Evolutionary conservation across 2,797 vertebrate species (phyloP), one percentile per base, ranked within the genome.

Genomic region (Ficedula albicollis): DNA sequence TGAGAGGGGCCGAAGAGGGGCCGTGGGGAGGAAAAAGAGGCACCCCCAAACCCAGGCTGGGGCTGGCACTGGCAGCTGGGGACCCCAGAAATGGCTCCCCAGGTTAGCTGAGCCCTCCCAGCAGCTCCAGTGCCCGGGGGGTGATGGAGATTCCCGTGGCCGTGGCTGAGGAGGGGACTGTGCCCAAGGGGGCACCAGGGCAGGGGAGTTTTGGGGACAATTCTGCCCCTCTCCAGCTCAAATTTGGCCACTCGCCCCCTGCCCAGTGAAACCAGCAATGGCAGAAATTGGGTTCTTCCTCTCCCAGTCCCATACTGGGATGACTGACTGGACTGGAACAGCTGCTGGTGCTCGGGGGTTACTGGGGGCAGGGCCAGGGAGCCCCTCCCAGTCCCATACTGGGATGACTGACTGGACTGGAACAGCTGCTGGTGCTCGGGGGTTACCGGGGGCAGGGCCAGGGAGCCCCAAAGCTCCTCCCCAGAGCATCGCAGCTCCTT

Each of bases 161-260:
- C 3, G 10, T 1, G 29, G 17, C 51, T 43, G 26, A 11, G 30
- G 60, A 41, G 43, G 68, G 34, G 7, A 2, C 22, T 5, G 41
- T 29, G 69, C 48, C 5, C 1, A 5, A 5, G 13, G 2, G 44
- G 13, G 12, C 12, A 32, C 23, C 38, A 4, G 20, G 36, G 4
- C 12, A 27, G 23, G 32, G 15, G 13, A 5, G 10, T 21, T 77
- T 14, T n/a, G 51, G 62, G 55, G 43, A 6, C 2, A 14, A 15
- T 9, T 2, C 16, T 43, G 32, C 32, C 16, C 27, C 43, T 56
- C 51, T 9, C 48, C 56, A 52, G 32, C 34, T 23, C 43, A 27
- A 76, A 55, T 58, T 13, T 21, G 55, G 46, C 38, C 0, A 0
- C 58, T 2, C 8, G 30, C 1, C 8, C 30, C 13, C 16, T 30